Evolutionary conservation across 2,888 invertebrate genomes (phyloP), one percentile per base, ranked within the genome.

Genomic region (Eristalis pertinax): DNA sequence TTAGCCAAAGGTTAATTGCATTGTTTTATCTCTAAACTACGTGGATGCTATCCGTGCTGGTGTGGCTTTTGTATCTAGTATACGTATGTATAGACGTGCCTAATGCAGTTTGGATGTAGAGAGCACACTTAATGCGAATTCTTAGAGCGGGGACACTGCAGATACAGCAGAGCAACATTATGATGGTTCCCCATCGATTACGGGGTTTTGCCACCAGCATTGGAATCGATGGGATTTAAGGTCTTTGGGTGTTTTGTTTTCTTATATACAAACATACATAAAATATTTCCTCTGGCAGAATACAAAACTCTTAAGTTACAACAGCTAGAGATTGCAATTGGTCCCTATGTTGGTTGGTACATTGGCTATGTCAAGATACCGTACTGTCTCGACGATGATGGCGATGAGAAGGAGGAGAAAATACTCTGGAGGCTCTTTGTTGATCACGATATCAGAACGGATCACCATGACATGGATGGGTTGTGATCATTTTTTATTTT

Each of bases 361-460:
- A 69, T 50, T 78, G 64, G 26, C 67, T 79, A 63, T 82, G 73
- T 76, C 75, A 84, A 80, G 72, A 76, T 83, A 84, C 75, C 87
- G 79, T 75, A 70, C 56, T 67, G 67, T 72, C 58, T 63, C 58
- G 69, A 41, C 41, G 62, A 62, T 62, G 60, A 56, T 26, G 67
- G 70, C 2, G 32, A 22, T 19, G 15, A 62, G 26, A 50, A 64
- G 38, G 38, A 26, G 32, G n/a, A 64, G 63, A 73, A 35, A 43
- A 58, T 22, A 76, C 73, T 73, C 50, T 77, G 65, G 68, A 78
- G 87, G 73, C 73, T 83, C 88, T 81, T 74, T 74, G 68, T 77
- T 80, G 84, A 88, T 88, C 88, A 88, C 88, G 84, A 88, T 84
- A 84, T 88, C 84, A 88, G 79, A 88, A 81, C 84, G 83, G 84